Evolutionary conservation across 2,888 invertebrate genomes (phyloP), one percentile per base, ranked within the genome.

Genomic region (Hedya salicella): DNA sequence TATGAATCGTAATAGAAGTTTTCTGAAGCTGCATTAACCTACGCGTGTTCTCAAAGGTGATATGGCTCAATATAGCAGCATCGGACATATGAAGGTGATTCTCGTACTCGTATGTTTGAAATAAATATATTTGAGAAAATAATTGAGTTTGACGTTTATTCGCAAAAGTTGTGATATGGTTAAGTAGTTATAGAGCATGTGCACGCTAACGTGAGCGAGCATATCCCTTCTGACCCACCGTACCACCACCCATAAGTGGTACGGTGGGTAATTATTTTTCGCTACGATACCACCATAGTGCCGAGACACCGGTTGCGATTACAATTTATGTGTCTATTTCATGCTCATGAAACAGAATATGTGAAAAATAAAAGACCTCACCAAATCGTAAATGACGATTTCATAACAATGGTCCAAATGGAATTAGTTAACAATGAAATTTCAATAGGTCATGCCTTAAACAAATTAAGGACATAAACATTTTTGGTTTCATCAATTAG

Each of bases 211-310:
- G n/a, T n/a, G n/a, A n/a, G n/a, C n/a, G n/a, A n/a, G n/a, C n/a
- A n/a, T 25, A 25, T 3, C 40, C 13, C 40, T 40, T 13, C 40
- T 40, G 40, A 40, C 13, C 40, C 40, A 40, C 40, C 40, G 40
- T 40, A 40, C 40, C 40, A 40, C 8, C 40, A 3, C 11, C n/a
- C 11, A 11, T n/a, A 9, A 14, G 40, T 40, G 40, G 40, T 40
- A 40, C 40, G 40, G 40, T 40, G 40, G 40, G 40, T 40, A 40
- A 40, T 40, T 40, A 40, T 40, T 40, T 14, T 40, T 40, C 40
- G 13, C 11, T 40, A 40, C 40, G 40, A 40, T 40, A 40, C 40
- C 40, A 40, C 40, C 40, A 13, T 40, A 40, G 40, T 40, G 40
- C 40, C n/a, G 40, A 40, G 40, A 40, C 40, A 40, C 40, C 13